Conservation (phyloP, 2,888 invertebrate genomes). For the Platycheirus albimanus region DNA sequence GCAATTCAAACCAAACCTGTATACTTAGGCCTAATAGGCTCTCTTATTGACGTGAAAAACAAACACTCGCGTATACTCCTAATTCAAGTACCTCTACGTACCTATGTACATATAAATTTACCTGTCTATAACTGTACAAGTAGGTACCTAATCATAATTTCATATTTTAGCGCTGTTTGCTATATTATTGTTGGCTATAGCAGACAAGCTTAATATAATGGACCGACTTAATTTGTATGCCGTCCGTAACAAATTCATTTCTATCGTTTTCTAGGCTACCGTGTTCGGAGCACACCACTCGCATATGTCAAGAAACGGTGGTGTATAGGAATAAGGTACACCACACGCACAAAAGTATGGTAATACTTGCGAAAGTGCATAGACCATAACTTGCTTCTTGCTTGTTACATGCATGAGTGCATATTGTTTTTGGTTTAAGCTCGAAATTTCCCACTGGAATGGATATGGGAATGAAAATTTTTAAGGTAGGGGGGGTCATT, state of each 20-base stretch:
- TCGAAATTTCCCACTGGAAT: conserved; percentile 39
- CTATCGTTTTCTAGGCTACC: conserved; percentile 61
- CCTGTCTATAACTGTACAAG: no score
- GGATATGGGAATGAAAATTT: not conserved
- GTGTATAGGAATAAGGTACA: no score
- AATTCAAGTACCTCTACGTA: conserved; percentile 18
- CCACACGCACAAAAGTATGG: conserved; percentile 12
- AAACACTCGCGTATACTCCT: conserved; percentile 15
- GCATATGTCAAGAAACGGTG: no score
- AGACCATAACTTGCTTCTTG: conserved; percentile 8
- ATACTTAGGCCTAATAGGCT: conserved; percentile 39
- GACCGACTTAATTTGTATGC: conserved; percentile 55
- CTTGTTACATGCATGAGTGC: conserved; percentile 45
- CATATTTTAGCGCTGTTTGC: not conserved
- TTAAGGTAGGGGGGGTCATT: conserved; percentile 10
- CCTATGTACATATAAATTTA: no score
- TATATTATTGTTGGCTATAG: not conserved
- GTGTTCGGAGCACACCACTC: conserved; percentile 12
- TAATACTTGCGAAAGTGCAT: conserved; percentile 19
- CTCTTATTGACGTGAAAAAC: conserved; percentile 23
- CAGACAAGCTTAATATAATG: conserved; percentile 7
- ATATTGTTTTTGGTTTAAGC: conserved; percentile 13
- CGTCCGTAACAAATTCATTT: conserved; percentile 21
- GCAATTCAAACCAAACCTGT: conserved; percentile 42
- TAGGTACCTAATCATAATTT: conserved; percentile 39